phyloP scores from a whole-genome alignment of 1,140 invertebrate genomes.

The Streblospio benedicti region DNA sequence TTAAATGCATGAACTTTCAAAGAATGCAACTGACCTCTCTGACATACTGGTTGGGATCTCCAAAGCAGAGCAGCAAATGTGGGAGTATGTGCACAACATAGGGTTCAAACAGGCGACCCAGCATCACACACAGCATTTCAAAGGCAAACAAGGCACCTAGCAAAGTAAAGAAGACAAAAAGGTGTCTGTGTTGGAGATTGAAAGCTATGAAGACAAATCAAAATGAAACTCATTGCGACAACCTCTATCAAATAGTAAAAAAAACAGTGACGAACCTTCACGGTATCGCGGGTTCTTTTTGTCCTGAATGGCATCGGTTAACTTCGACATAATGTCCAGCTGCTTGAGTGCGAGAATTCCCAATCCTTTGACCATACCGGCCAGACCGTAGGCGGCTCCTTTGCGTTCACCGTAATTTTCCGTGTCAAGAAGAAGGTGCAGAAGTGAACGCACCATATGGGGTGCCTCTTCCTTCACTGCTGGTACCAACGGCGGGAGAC shows the following conservation, averaged over 20 bases:
- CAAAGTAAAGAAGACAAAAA: constrained; percentile 14
- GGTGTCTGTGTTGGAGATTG: not conserved
- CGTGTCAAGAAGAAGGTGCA: constrained; percentile 77
- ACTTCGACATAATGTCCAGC: constrained; percentile 85
- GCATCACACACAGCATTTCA: constrained; percentile 90
- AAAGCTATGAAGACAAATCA: too few relatives aligned
- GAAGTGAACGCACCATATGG: constrained; percentile 74
- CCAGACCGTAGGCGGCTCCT: constrained; percentile 48
- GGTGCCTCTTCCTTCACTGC: constrained; percentile 84
- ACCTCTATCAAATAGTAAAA: not conserved
- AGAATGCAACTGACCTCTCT: constrained; percentile 47
- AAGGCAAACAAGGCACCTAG: constrained; percentile 88
- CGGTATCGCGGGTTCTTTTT: constrained; percentile 88
- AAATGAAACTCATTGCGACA: not conserved
- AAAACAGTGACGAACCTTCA: constrained; percentile 59
- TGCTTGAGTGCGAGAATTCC: constrained; percentile 93
- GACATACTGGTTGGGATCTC: constrained; percentile 74
- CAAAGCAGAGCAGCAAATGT: constrained; percentile 88
- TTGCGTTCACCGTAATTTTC: constrained; percentile 94
- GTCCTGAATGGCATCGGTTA: constrained; percentile 90
- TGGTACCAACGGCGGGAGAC: constrained; percentile 83
- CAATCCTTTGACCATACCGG: constrained; percentile 78
- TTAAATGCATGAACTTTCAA: too few relatives aligned
- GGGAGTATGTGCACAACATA: constrained; percentile 96
- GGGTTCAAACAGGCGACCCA: constrained; percentile 93